Evolutionary conservation across 2,113 vertebrate species (phyloP).

Genomic region (Microtus richardsoni): DNA sequence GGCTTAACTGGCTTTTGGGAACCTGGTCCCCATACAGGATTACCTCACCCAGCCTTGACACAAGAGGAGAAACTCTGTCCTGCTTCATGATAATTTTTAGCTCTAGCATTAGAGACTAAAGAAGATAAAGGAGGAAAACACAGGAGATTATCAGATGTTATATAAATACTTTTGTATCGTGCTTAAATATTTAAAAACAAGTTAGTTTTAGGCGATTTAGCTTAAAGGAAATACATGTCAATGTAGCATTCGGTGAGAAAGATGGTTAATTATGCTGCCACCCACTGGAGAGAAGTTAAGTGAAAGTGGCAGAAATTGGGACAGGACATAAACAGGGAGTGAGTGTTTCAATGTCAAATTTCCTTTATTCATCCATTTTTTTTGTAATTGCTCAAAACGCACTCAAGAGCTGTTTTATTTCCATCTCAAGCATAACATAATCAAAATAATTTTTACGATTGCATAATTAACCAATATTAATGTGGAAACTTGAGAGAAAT

Average conservation of each 20-base stretch:
- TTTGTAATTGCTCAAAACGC: background rate
- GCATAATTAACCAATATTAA: constrained; percentile 24
- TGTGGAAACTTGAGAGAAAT: background rate
- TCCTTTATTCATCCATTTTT: background rate
- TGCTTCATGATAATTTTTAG: background rate
- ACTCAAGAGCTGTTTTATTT: background rate
- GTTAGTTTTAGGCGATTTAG: background rate
- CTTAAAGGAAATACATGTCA: background rate
- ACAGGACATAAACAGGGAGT: too few relatives aligned
- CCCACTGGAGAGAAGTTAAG: background rate
- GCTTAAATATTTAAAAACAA: background rate
- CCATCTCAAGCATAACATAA: background rate
- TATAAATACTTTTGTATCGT: background rate
- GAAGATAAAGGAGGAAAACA: background rate
- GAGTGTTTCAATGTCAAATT: background rate
- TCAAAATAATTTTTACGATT: background rate
- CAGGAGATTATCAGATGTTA: background rate
- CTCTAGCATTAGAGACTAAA: background rate
- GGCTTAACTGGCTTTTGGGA: too few relatives aligned
- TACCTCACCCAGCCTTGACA: too few relatives aligned
- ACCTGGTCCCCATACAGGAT: too few relatives aligned
- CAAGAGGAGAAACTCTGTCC: too few relatives aligned
- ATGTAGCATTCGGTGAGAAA: too few relatives aligned
- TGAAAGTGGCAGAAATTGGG: background rate
- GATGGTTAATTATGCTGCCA: background rate